Conservation (phyloP, 2,888 invertebrate genomes). For the Pterobdella sp. region DNA sequence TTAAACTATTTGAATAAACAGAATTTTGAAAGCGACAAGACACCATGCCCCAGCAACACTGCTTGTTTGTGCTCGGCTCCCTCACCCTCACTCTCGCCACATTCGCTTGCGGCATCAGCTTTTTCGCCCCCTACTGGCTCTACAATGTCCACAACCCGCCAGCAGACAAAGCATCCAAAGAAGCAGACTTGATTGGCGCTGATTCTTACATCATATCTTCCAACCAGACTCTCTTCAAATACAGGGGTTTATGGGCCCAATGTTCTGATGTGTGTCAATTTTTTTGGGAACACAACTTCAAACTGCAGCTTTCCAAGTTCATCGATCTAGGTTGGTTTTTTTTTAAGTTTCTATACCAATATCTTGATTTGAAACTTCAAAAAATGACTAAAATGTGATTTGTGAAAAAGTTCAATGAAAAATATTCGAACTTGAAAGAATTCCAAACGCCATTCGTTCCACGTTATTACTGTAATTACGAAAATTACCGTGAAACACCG, state of each 20-base stretch:
- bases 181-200: neutral
- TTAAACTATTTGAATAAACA: too few relatives aligned
- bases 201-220: slow-evolving; percentile 22
- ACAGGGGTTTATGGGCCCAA: slow-evolving; percentile 33
- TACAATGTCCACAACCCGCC: slow-evolving; percentile 28
- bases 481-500: too few relatives aligned
- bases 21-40: neutral
- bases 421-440: too few relatives aligned
- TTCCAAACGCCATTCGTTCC: too few relatives aligned
- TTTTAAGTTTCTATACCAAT: too few relatives aligned
- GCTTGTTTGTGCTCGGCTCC: slow-evolving; percentile 30
- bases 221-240: slow-evolving; percentile 13
- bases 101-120: slow-evolving; percentile 31
- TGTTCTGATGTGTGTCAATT: slow-evolving; percentile 30
- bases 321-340: slow-evolving; percentile 25
- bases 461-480: too few relatives aligned
- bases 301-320: slow-evolving; percentile 23
- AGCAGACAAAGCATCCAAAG: neutral
- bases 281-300: slow-evolving; percentile 32
- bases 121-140: slow-evolving; percentile 32
- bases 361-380: too few relatives aligned
- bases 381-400: too few relatives aligned
- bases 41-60: slow-evolving; percentile 29
- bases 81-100: slow-evolving; percentile 27
- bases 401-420: too few relatives aligned